Conservation (phyloP, 1,140 invertebrate genomes). For the Drosophila virilis region DNA sequence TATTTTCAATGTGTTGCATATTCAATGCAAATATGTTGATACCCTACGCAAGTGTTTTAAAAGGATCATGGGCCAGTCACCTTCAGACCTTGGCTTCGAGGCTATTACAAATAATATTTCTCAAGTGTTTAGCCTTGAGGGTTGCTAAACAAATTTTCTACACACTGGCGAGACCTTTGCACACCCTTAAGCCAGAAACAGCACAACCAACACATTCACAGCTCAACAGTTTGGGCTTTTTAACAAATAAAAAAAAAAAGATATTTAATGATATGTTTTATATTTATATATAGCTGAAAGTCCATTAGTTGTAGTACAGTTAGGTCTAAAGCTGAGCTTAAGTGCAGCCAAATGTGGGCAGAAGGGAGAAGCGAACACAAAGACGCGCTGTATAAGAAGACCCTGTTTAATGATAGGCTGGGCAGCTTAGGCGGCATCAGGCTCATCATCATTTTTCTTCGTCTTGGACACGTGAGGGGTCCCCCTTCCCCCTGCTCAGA, state of each 20-base stretch:
- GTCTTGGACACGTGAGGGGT: constrained; percentile 7
- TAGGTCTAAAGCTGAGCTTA: constrained; percentile 39
- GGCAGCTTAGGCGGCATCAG: constrained; percentile 38
- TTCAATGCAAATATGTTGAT: not conserved
- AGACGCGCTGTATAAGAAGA: not conserved
- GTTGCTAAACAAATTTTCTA: constrained; percentile 28
- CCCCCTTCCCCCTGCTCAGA: not conserved
- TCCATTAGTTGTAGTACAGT: constrained; percentile 57
- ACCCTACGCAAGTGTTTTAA: not conserved
- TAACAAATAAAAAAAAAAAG: not conserved
- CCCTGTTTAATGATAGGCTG: constrained; percentile 48
- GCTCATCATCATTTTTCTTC: constrained; percentile 61
- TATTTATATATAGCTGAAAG: constrained; percentile 26
- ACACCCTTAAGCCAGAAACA: constrained; percentile 18
- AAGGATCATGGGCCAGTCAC: constrained; percentile 2
- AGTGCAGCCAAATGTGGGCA: constrained; percentile 60
- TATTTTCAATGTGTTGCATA: not conserved
- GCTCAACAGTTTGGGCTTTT: constrained; percentile 7
- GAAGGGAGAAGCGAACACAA: constrained; percentile 7
- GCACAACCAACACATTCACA: not conserved
- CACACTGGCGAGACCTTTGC: constrained; percentile 3
- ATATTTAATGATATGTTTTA: constrained; percentile 13
- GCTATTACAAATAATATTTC: constrained; percentile 25
- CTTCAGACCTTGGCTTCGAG: not conserved
- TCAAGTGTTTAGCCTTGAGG: constrained; percentile 21